phyloP scores from a whole-genome alignment of 2,113 vertebrate genomes.

The Gymnogyps californianus region DNA sequence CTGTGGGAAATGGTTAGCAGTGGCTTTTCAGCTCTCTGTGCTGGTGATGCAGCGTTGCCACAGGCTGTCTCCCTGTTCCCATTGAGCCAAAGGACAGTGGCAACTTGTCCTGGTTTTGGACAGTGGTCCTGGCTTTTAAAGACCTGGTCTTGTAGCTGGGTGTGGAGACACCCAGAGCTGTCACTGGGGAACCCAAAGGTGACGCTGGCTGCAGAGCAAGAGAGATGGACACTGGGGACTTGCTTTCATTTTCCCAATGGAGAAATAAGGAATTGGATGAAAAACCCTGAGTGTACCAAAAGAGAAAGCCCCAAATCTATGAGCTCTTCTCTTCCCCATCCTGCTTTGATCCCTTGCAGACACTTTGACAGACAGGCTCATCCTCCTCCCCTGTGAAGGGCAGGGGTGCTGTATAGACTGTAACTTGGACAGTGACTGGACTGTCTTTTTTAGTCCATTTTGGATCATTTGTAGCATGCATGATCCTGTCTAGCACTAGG shows the following conservation, averaged over 20 bases:
- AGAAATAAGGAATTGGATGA: neutral
- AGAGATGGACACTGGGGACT: neutral
- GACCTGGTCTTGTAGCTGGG: neutral
- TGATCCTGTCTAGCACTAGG: neutral
- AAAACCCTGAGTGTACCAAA: neutral
- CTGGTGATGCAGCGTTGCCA: neutral
- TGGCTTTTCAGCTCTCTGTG: neutral
- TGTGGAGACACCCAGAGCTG: neutral
- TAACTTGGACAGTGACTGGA: neutral
- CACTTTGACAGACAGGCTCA: neutral
- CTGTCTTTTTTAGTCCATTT: neutral
- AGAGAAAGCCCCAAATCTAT: neutral
- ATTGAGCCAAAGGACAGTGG: neutral
- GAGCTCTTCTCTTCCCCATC: neutral
- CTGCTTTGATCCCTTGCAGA: neutral
- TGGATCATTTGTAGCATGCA: neutral
- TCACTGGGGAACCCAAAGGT: neutral
- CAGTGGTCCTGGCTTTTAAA: neutral
- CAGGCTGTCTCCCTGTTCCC: neutral
- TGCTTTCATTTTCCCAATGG: rapidly evolving
- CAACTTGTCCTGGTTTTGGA: neutral
- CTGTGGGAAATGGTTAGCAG: neutral
- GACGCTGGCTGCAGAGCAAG: neutral
- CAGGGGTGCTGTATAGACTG: neutral
- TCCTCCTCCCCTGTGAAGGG: neutral